Percentiles rank a stretch among this genome's conserved stretches.
Evolutionary conservation across 64 coral and sea anemone genomes (phyloP).

Genomic region (Acropora yongei): DNA sequence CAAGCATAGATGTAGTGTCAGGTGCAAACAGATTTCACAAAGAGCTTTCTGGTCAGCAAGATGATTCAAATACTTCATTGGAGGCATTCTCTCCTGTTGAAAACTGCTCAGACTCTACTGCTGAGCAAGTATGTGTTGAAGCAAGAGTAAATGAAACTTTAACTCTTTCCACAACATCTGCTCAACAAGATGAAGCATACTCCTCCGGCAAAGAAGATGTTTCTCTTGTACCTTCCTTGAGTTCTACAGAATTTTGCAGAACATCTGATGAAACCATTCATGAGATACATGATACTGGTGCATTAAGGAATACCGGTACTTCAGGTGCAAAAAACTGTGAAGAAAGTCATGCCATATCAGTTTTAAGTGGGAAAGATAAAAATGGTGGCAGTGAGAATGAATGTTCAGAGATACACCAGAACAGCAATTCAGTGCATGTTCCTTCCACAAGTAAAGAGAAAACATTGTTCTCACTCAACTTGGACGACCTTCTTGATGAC

Average conservation of each 20-base stretch:
- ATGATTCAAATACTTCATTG: neutral
- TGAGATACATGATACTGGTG: neutral
- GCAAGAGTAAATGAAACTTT: neutral
- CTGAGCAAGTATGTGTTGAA: neutral
- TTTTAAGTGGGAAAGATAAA: neutral
- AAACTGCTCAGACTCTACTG: neutral
- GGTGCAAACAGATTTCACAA: neutral
- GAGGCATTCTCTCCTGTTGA: neutral
- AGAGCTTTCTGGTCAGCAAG: neutral
- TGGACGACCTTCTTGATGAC: conserved; percentile 33
- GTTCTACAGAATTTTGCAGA: neutral
- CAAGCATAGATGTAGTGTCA: neutral
- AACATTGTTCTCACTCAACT: neutral
- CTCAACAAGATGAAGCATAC: neutral
- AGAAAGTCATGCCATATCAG: neutral
- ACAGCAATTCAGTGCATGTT: neutral
- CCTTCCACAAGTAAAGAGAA: neutral
- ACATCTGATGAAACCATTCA: neutral
- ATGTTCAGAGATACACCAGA: neutral
- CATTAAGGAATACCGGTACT: neutral
- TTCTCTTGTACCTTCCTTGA: neutral
- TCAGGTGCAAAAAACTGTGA: neutral
- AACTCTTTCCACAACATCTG: neutral
- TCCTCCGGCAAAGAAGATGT: neutral
- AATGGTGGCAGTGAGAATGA: neutral